These are phyloP conservation scores for Sarcophaga caerulescens DNA, from an alignment of 2,888 invertebrate species.

Conservation along the genomic window DNA sequence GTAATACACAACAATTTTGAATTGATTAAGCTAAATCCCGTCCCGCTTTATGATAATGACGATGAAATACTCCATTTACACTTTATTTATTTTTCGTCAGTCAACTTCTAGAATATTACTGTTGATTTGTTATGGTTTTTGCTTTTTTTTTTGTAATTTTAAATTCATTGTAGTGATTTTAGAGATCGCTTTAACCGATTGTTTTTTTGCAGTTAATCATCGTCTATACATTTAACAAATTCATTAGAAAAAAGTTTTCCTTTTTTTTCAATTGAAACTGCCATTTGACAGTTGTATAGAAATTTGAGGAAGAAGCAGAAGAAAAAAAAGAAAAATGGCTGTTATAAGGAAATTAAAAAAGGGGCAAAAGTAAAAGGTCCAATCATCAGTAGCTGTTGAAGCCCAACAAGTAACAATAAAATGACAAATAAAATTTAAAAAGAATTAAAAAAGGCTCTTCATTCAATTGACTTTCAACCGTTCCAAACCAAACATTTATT, in stretches of 20 bases:
- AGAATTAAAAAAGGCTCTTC: conserved; percentile 5
- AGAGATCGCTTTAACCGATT: not conserved
- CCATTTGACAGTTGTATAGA: conserved; percentile 69
- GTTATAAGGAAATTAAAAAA: conserved; percentile 35
- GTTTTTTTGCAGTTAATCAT: not conserved
- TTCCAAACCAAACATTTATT: conserved; percentile 27
- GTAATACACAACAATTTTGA: too few species aligned
- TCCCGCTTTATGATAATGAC: too few species aligned
- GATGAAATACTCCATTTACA: too few species aligned
- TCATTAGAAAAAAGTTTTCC: conserved; percentile 69
- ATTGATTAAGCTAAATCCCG: too few species aligned
- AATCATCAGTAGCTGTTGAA: conserved; percentile 33
- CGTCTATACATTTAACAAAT: conserved; percentile 69
- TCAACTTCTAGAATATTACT: too few species aligned
- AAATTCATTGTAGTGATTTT: not conserved
- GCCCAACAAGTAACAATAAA: not conserved
- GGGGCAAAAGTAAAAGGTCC: conserved; percentile 37
- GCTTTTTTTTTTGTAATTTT: too few species aligned
- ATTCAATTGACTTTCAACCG: conserved; percentile 8
- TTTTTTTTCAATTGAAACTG: conserved; percentile 68
- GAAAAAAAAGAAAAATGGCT: conserved; percentile 41
- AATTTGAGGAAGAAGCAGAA: conserved; percentile 22
- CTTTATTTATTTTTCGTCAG: too few species aligned
- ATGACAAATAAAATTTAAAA: not conserved
- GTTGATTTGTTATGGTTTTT: too few species aligned